Base-by-base conservation (phyloP, 2,888 invertebrate species). In the Drosophila lacicola region DNA sequence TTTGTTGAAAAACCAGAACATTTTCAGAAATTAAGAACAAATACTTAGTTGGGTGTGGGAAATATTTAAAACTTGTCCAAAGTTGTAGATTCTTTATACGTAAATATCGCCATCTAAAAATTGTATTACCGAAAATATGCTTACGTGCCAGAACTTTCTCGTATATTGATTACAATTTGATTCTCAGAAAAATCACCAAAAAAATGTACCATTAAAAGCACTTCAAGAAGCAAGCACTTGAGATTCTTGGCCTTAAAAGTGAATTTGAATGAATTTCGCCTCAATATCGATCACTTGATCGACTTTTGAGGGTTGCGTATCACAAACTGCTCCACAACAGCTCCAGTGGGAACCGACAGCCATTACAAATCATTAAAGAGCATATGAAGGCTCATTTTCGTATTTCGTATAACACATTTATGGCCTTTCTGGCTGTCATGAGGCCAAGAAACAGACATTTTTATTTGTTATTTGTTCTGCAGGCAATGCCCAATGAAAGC, bases 391-490 rank as follows among this genome's bases (percentile, higher is more conserved):
- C 45, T 49, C 53, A 55, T 70, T 70, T 53, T 54, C 63, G 56
- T 56, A 57, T 63, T 45, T 56, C 47, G 51, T 63, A 63, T 64
- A 58, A 75, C 81, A 78, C 73, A 69, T 74, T 78, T 82, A 63
- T 71, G 79, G 65, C 58, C 69, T 67, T 68, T 68, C 36, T 47
- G 61, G 45, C 70, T 74, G 80, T 85, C 80, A 82, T 76, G 68
- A 60, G 75, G 86, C 68, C 75, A 68, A 73, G 68, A 55, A 68
- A 74, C 73, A 81, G 88, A 81, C 78, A 81, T 84, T 84, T 87
- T 87, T 82, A 82, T 83, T 86, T 76, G 65, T 65, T 87, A 63
- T 84, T 81, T 74, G 70, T 64, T 80, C 51, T 53, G 68, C 68
- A 68, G 60, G 55, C 78, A 68, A 80, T 63, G 70, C 62, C 63